These are phyloP conservation scores for Monarcha castaneiventris DNA, from an alignment of 2,113 vertebrate species.

Conservation along the genomic window DNA sequence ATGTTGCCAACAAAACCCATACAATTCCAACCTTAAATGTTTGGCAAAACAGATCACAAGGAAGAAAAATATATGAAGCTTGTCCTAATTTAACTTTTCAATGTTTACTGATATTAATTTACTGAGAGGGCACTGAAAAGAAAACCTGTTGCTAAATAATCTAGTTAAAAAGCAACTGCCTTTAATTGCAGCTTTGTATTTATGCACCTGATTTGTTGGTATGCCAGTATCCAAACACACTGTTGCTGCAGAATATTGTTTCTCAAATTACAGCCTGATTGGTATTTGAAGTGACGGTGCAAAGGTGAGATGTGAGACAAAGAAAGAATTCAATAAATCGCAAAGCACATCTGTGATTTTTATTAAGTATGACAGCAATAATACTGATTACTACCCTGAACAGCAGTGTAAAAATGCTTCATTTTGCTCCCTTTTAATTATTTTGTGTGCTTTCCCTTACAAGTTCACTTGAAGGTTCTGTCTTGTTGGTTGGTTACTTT, in stretches of 20 bases:
- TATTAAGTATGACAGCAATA: constrained; percentile 75
- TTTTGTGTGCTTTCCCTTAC: constrained; percentile 63
- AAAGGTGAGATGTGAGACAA: constrained; percentile 76
- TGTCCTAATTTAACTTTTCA: constrained; percentile 21
- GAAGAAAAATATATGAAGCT: neutral
- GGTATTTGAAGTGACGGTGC: constrained; percentile 67
- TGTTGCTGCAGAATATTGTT: constrained; percentile 60
- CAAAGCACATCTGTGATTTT: constrained; percentile 69
- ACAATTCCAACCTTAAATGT: neutral
- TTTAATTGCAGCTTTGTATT: constrained; percentile 66
- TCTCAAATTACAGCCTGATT: constrained; percentile 73
- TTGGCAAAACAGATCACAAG: neutral
- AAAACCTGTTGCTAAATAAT: constrained; percentile 70
- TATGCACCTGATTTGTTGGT: constrained; percentile 37
- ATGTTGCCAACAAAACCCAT: neutral
- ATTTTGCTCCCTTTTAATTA: constrained; percentile 76
- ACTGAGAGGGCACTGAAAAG: constrained; percentile 6
- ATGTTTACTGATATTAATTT: constrained; percentile 36
- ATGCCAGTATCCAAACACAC: constrained; percentile 53
- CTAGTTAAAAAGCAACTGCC: constrained; percentile 43
- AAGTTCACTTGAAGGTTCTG: constrained; percentile 69
- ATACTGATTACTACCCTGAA: constrained; percentile 66
- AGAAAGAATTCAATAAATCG: constrained; percentile 70
- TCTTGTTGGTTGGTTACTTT: constrained; percentile 70
- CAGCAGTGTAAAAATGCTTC: constrained; percentile 50